Percentiles rank a stretch among this genome's conserved stretches.
Conservation (phyloP, 2,797 vertebrate genomes). For the Enteromius treurensis region DNA sequence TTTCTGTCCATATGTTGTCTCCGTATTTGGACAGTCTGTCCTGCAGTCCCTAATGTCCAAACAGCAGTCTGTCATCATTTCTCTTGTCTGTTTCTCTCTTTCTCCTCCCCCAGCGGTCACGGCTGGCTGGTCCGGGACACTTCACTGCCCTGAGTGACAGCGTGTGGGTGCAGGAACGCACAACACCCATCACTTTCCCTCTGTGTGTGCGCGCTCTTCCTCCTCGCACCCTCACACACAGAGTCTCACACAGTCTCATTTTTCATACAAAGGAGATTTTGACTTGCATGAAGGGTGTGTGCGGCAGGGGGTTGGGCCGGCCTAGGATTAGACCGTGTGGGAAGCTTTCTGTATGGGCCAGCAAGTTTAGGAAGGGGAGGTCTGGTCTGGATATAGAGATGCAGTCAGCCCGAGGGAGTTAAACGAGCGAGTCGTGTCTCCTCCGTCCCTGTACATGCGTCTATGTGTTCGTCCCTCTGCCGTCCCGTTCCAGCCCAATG, state of each 20-base stretch:
- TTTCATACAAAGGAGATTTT: constrained; percentile 68
- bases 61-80: constrained; percentile 45
- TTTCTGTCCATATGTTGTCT: constrained; percentile 9
- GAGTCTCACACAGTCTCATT: constrained; percentile 52
- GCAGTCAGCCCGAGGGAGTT: constrained; percentile 36
- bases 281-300: constrained; percentile 69
- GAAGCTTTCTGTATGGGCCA: constrained; percentile 70
- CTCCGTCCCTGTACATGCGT: constrained; percentile 54
- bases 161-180: constrained; percentile 61
- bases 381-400: constrained; percentile 1
- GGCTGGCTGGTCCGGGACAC: constrained; percentile 62
- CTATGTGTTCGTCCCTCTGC: constrained; percentile 3
- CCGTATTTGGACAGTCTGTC: neutral
- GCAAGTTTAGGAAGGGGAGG: constrained; percentile 51
- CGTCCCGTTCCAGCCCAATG: constrained; percentile 61
- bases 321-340: constrained; percentile 72
- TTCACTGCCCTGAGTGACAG: constrained; percentile 65
- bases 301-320: constrained; percentile 52
- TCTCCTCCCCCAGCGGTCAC: constrained; percentile 54
- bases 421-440: constrained; percentile 58
- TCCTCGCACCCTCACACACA: constrained; percentile 56
- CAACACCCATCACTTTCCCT: constrained; percentile 48
- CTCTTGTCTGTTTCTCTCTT: constrained; percentile 21
- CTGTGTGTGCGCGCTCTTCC: constrained; percentile 57
- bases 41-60: neutral